Evolutionary conservation across 1,140 invertebrate species (phyloP), one percentile per base, ranked within the genome.

Genomic region (Mactra quadrangularis): DNA sequence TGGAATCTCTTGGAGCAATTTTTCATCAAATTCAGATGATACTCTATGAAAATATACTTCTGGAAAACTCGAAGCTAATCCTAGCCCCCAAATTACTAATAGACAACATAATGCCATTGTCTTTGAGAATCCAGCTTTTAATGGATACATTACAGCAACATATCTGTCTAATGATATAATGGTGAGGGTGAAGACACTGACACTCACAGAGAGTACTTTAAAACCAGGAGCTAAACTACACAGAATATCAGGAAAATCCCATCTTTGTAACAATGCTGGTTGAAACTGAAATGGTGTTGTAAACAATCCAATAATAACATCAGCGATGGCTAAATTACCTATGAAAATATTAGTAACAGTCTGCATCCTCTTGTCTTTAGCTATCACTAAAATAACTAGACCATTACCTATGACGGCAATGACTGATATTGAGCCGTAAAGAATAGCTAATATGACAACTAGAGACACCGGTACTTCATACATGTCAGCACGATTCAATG

Each of bases 331-430:
- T 35, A 92, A 74, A 79, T 92, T 92, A 6, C 89, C 89, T 62
- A 97, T 97, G 92, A 96, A 97, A 87, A 95, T 96, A 90, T 97
- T 97, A 29, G 96, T 97, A 25, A 97, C 96, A 55, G 95, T 96
- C 71, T 96, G 96, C 96, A 97, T 97, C 45, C 88, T 87, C 66
- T 88, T 88, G 75, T 92, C 93, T 47, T 89, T 90, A 27, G 95
- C 94, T 3, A 97, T 96, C 52, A 97, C 95, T 95, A 96, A 96
- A 88, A 97, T 96, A 13, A 97, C 96, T 7, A 97, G 93, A 9
- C 95, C 95, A 92, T 97, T 97, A 2, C 97, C 97, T 4, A 96
- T 94, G 9, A 97, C 95, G 1, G 96, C 96, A 50, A 97, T 90
- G 1, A 91, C 93, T 29, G 96, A 97, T 88, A 97, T 97, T 38